A percentile compares a stretch with the other conserved stretches of the same genome.
These are phyloP conservation scores for Scolopax mira DNA, from an alignment of 2,113 vertebrate genomes.

Conservation along the genomic window DNA sequence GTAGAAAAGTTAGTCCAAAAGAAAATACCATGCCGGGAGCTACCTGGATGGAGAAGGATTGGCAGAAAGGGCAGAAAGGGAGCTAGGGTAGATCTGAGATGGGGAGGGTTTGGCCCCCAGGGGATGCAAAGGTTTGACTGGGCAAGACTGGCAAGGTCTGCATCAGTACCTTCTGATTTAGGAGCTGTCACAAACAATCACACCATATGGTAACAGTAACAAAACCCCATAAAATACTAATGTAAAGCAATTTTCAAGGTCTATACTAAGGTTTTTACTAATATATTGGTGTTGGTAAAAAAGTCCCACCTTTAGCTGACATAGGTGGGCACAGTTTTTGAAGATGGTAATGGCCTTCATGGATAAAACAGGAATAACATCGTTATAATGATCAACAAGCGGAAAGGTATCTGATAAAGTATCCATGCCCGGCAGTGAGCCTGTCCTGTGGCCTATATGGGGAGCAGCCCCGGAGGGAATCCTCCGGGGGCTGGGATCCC, in stretches of 20 bases:
- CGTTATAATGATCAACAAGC: neutral
- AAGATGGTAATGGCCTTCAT: neutral
- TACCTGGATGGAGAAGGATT: neutral
- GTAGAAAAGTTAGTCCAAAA: neutral
- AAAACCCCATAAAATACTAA: neutral
- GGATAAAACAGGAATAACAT: neutral
- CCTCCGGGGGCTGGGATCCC: too few relatives aligned
- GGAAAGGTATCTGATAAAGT: neutral
- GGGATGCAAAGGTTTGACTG: neutral
- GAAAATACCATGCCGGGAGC: neutral
- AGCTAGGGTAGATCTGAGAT: neutral
- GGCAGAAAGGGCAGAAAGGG: neutral
- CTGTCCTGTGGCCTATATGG: neutral
- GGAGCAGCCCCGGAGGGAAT: neutral
- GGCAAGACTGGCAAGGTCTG: neutral
- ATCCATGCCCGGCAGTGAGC: fast-evolving
- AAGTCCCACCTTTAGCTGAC: neutral
- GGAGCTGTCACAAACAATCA: neutral
- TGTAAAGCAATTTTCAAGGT: neutral
- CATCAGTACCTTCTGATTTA: neutral
- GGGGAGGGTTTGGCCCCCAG: fast-evolving
- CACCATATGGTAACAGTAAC: neutral
- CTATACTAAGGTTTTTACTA: neutral
- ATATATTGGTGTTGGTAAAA: neutral
- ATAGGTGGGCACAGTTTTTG: neutral